Base-by-base conservation (phyloP, 2,888 invertebrate species). In the Hesperia comma region DNA sequence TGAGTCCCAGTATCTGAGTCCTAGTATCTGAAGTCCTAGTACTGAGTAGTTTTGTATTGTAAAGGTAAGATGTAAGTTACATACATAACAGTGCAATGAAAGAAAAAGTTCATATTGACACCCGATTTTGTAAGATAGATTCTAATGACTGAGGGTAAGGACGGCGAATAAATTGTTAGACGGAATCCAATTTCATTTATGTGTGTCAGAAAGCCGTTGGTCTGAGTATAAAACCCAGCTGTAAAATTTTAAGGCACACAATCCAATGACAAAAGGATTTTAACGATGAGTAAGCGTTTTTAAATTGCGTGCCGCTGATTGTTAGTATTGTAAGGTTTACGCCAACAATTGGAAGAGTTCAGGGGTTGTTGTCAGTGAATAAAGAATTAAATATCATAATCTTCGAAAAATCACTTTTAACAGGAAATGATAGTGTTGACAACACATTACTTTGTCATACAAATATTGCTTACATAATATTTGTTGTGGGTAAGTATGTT, bases 121-220 rank as follows among this genome's bases (percentile, higher is more conserved):
- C 8, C 15, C 54, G 19, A 55, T 62, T 63, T 63, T 66, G 58
- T 66, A 66, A 53, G 17, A 32, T 53, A 58, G 60, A 66, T 64
- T 66, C 64, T 66, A 66, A 66, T 66, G 64, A 66, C 58, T 53
- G 58, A 60, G 53, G 60, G 53, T 54, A 60, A 60, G 64, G 64
- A 60, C 43, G 32, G 58, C 60, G 60, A 66, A 64, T 58, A 64
- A 66, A 66, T 66, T 53, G 64, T 66, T 66, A 66, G 64, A 56
- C 41, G 60, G 61, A 69, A 69, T 69, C 69, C 67, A 63, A 63
- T 69, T 67, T 61, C 60, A 60, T 67, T 69, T 69, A 69, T 67
- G 67, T 56, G 67, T 63, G 61, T 43, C 67, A 67, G 63, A 61
- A 69, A 69, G 43, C 54, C 60, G 43, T 60, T 66, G 58, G 60